Conservation (phyloP, 2,888 invertebrate genomes). For the Erebia aethiops region DNA sequence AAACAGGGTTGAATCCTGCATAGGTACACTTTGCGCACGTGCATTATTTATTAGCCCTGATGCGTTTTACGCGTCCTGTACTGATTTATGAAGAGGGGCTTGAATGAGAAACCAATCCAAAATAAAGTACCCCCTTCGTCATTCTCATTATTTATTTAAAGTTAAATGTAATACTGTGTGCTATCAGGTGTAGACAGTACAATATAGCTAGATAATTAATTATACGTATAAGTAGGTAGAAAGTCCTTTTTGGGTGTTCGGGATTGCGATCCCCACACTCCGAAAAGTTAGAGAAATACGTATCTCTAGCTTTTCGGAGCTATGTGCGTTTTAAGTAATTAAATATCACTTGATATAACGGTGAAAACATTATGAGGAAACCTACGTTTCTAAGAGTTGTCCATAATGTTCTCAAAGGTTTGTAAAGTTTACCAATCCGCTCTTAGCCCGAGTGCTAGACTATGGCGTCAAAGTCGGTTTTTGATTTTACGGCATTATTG, state of each 20-base stretch:
- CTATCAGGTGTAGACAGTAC: not conserved
- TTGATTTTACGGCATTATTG: too few relatives aligned
- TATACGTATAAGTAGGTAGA: not conserved
- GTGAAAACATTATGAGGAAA: too few relatives aligned
- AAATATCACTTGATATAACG: too few relatives aligned
- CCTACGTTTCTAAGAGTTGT: too few relatives aligned
- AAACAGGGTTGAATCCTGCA: constrained; percentile 23
- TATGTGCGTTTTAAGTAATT: too few relatives aligned
- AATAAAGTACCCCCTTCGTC: constrained; percentile 22
- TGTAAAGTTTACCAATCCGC: too few relatives aligned
- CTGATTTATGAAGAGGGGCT: constrained; percentile 33
- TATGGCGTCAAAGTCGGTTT: too few relatives aligned
- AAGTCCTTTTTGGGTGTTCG: not conserved
- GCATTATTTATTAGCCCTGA: constrained; percentile 47
- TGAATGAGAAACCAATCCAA: constrained; percentile 31
- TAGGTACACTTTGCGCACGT: constrained; percentile 36
- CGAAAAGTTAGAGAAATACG: too few relatives aligned
- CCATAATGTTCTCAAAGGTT: too few relatives aligned
- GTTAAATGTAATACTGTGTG: not conserved
- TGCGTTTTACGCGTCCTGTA: constrained; percentile 43
- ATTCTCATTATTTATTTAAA: constrained; percentile 32
- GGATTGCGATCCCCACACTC: too few relatives aligned
- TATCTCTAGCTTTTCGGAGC: too few relatives aligned
- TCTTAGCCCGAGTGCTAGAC: too few relatives aligned
- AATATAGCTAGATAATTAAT: not conserved